phyloP scores from a whole-genome alignment of 2,797 vertebrate species.

The Phataginus tricuspis region DNA sequence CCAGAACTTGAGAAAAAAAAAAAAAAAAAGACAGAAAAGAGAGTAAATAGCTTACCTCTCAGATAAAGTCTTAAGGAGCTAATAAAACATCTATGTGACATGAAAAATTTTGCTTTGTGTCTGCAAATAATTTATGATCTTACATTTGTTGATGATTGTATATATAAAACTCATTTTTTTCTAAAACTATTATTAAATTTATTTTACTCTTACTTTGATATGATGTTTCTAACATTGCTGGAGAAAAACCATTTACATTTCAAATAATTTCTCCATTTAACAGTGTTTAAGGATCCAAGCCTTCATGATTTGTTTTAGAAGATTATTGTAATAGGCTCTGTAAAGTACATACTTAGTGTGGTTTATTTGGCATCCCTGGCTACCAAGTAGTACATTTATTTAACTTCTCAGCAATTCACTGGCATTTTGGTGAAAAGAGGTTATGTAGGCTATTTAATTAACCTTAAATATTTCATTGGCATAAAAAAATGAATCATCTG shows the following conservation, averaged over 20 bases:
- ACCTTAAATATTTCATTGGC: conserved; percentile 85
- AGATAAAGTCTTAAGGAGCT: background rate
- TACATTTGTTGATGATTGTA: background rate
- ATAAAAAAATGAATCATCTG: conserved; percentile 82
- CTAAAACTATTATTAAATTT: background rate
- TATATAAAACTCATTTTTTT: conserved; percentile 11
- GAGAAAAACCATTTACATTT: background rate
- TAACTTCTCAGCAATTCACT: conserved; percentile 76
- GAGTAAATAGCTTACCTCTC: background rate
- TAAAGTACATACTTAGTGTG: conserved; percentile 19
- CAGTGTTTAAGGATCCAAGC: background rate
- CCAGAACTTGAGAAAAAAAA: background rate
- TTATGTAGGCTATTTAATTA: conserved; percentile 84
- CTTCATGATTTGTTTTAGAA: background rate
- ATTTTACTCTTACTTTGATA: background rate
- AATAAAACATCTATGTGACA: background rate
- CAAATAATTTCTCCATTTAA: conserved; percentile 1
- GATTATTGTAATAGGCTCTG: background rate
- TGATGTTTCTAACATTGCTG: background rate
- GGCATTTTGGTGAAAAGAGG: conserved; percentile 77
- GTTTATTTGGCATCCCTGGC: conserved; percentile 52
- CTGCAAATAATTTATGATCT: background rate
- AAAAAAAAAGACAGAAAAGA: background rate
- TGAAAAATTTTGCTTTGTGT: background rate
- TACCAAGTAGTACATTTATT: conserved; percentile 75